Evolutionary conservation across 2,888 invertebrate species (phyloP).

Genomic region (Callimorpha dominula): DNA sequence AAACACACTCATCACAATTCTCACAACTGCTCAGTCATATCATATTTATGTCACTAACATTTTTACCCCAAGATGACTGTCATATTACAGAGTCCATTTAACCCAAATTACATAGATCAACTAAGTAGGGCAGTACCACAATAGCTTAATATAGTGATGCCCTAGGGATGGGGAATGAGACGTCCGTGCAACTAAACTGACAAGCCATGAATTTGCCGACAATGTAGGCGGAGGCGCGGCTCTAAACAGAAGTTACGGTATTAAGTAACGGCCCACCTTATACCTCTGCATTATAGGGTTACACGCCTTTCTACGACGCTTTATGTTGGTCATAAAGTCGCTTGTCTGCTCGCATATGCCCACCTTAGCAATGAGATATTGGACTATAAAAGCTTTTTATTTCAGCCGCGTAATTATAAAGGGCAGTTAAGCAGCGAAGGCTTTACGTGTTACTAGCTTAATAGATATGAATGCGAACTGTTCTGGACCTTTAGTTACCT

Average conservation of each 20-base stretch:
- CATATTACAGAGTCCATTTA: conserved; percentile 47
- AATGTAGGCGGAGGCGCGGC: conserved; percentile 64
- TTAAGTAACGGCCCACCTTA: conserved; percentile 70
- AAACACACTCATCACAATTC: neutral
- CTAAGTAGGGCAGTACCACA: conserved; percentile 53
- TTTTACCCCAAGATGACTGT: conserved; percentile 40
- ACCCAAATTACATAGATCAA: conserved; percentile 57
- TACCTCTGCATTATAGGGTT: conserved; percentile 60
- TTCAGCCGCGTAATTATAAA: conserved; percentile 52
- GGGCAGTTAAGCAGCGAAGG: conserved; percentile 34
- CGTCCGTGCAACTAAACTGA: conserved; percentile 63
- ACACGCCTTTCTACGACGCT: conserved; percentile 64
- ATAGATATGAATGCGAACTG: conserved; percentile 28
- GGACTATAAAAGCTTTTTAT: conserved; percentile 63
- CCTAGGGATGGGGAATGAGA: conserved; percentile 62
- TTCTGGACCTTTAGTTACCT: conserved; percentile 9
- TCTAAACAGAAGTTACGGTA: conserved; percentile 79
- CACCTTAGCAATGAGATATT: conserved; percentile 67
- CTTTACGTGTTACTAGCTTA: conserved; percentile 27
- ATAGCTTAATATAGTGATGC: conserved; percentile 55
- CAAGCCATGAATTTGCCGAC: conserved; percentile 72
- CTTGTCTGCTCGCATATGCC: conserved; percentile 62
- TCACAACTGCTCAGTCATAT: conserved; percentile 6
- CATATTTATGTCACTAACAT: conserved; percentile 38
- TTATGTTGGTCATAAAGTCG: conserved; percentile 75